These are phyloP conservation scores for Pristionchus maxplancki DNA, from an alignment of 2,888 invertebrate species.

Conservation along the genomic window DNA sequence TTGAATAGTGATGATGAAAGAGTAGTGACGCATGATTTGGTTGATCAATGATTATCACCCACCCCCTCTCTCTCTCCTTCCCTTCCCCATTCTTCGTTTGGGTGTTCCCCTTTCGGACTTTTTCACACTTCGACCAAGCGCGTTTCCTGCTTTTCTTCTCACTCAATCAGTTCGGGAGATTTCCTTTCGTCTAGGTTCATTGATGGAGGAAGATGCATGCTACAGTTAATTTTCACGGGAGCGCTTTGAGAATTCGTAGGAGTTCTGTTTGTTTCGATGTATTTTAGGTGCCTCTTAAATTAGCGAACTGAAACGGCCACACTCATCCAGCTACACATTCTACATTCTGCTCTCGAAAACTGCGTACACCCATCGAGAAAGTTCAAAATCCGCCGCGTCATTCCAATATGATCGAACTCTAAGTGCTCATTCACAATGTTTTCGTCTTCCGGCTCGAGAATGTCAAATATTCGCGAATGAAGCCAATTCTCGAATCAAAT, in stretches of 20 bases:
- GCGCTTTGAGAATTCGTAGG: background rate
- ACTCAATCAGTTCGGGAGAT: background rate
- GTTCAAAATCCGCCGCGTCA: background rate
- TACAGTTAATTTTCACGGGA: background rate
- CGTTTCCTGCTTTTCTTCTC: background rate
- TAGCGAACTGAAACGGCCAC: too few species aligned
- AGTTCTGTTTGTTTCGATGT: too few species aligned
- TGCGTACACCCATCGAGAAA: background rate
- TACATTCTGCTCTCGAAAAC: background rate
- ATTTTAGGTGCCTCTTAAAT: too few species aligned
- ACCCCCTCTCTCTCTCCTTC: conserved; percentile 5
- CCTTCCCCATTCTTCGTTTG: background rate
- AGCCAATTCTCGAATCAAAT: background rate
- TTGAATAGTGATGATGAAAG: background rate
- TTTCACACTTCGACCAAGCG: background rate
- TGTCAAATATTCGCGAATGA: background rate
- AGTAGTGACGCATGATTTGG: background rate
- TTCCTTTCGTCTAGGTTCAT: background rate
- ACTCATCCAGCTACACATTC: background rate
- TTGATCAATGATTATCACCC: background rate
- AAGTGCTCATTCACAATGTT: background rate
- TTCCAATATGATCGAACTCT: background rate
- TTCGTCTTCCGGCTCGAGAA: background rate
- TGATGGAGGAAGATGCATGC: background rate
- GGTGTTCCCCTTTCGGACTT: conserved; percentile 15